Base-by-base conservation (phyloP, 1,140 invertebrate species). In the Drosophila trapezifrons region DNA sequence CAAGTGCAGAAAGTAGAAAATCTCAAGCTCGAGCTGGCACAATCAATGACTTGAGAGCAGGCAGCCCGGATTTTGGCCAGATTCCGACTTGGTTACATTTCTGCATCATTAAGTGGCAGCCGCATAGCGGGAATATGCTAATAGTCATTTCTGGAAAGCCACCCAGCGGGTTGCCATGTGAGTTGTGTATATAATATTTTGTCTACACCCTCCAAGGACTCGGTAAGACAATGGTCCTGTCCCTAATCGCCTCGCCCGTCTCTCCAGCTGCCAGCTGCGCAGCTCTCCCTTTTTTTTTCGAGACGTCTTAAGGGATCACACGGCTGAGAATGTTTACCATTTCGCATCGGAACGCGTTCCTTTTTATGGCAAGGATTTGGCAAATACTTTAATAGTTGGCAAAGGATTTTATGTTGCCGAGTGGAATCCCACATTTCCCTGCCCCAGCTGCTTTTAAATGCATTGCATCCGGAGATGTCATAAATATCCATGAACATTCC, bases 61-160 rank as follows among this genome's bases (percentile, higher is more conserved):
- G 29, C 59, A 67, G 64, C 67, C 60, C 52, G 42, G 43, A 78
- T 80, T 73, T 71, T 72, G 65, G 65, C 65, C 71, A 57, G 63
- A 76, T 60, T 62, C 45, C 43, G 46, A 70, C 58, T 63, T 65
- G 66, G 60, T 69, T 69, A 85, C 78, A 82, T 86, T 86, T 85
- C 70, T 86, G 81, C 81, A 84, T 84, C 77, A 84, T 84, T 80
- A 85, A 84, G 77, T 84, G 65, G 81, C 81, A 66, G 71, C 66
- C 74, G 72, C 80, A 73, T 84, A 76, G 78, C 66, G 80, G 57
- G 55, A 77, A 84, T 80, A 84, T 84, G 76, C 80, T 84, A 84
- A 84, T 84, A 84, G 40, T 43, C 37, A 46, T 17, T 49, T 59
- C 32, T 52, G 27, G 49, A 76, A 62, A 38, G 62, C 65, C 60